Evolutionary conservation across 2,888 invertebrate species (phyloP).

Genomic region (Deilephila elpenor): DNA sequence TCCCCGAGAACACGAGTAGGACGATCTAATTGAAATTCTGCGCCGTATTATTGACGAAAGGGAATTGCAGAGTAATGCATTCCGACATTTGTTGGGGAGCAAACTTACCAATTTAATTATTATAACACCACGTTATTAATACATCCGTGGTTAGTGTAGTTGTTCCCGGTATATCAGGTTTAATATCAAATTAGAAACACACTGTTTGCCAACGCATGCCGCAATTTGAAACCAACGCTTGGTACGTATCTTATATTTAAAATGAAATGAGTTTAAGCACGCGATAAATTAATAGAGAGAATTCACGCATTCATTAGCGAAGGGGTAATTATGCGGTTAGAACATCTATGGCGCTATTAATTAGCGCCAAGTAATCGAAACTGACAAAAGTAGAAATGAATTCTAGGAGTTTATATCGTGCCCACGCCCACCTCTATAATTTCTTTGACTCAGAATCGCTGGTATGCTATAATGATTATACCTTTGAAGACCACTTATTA

Average conservation of each 20-base stretch:
- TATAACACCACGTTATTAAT: neutral
- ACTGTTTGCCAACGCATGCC: neutral
- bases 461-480: too few relatives aligned
- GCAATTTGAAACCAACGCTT: neutral
- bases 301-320: slow-evolving; percentile 10
- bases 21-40: slow-evolving; percentile 41
- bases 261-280: slow-evolving; percentile 13
- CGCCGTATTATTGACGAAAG: slow-evolving; percentile 34
- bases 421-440: neutral
- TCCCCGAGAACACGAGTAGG: slow-evolving; percentile 32
- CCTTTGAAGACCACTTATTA: too few relatives aligned
- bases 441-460: too few relatives aligned
- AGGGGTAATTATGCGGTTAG: slow-evolving; percentile 3
- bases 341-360: neutral
- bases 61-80: slow-evolving; percentile 18
- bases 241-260: neutral
- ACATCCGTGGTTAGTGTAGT: neutral
- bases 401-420: neutral
- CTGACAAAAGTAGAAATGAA: neutral
- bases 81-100: neutral
- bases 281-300: slow-evolving; percentile 18
- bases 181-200: neutral
- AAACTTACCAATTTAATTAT: slow-evolving; percentile 14
- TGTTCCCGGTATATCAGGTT: neutral
- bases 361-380: neutral